Base-by-base conservation (phyloP, 2,888 invertebrate species). In the Monochamus alternatus region DNA sequence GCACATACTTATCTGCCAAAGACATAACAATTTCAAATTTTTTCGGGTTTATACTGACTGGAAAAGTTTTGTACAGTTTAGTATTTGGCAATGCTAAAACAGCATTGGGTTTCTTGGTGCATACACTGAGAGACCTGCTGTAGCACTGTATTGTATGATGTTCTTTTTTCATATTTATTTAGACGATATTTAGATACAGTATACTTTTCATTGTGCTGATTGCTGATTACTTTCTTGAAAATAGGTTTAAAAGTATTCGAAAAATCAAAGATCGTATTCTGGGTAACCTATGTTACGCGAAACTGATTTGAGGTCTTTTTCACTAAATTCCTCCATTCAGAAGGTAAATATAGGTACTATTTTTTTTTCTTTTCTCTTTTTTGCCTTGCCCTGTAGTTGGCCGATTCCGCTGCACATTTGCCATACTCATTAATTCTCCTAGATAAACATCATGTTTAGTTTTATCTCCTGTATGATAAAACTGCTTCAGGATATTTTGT, bases 11-110 rank as follows among this genome's bases (percentile, higher is more conserved):
- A 2, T 5, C 38, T 65, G 65, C 31, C 47, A 65, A 32, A 47
- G 9, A 65, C 38, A 44, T 65, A 4, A 65, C 65, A 43, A 43
- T 43, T 43, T 10, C 65, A 8, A 65, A 14, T 32, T 65, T 65
- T 32, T 32, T 8, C 14, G 65, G 65, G 12, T 65, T 65, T 47
- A 65, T 2, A 43, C 10, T 8, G 44, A 65, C 43, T 43, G 44
- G 65, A 22, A 73, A 43, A 43, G 60, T 73, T 30, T 75, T 75
- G n/a, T 75, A 72, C 30, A 66, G 60, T 59, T 60, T 70, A 7
- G 43, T 32, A 65, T 44, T 65, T 32, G 65, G 65, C 47, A 12
- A 32, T 12, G 22, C 3, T 43, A 65, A 65, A 65, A 65, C 47
- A 14, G 47, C 22, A 12, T 65, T 65, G 4, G 65, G 65, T 47